phyloP scores from a whole-genome alignment of 1,140 invertebrate species.

The Drosophila truncata region DNA sequence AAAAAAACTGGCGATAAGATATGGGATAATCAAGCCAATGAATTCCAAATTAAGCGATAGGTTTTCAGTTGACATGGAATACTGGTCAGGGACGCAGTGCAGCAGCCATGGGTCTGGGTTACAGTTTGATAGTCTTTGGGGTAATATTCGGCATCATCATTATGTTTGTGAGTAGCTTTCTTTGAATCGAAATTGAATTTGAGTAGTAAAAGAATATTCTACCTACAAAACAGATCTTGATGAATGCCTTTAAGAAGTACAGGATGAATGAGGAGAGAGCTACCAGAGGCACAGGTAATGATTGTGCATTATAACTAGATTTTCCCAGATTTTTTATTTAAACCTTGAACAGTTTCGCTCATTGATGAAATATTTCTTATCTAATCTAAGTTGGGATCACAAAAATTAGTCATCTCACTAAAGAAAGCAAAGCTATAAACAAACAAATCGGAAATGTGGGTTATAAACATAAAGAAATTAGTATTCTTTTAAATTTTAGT shows the following conservation, averaged over 20 bases:
- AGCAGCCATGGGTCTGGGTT: not conserved
- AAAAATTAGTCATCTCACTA: not conserved
- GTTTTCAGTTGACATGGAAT: slow-evolving; percentile 1
- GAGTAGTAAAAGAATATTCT: not conserved
- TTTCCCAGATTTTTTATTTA: not conserved
- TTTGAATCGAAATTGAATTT: no score
- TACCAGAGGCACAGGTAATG: not conserved
- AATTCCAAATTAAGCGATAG: not conserved
- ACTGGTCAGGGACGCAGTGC: slow-evolving; percentile 10
- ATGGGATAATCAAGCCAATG: slow-evolving; percentile 1
- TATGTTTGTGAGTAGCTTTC: not conserved
- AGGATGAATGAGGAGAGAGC: not conserved
- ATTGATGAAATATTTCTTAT: slow-evolving; percentile 11
- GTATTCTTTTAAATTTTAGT: not conserved
- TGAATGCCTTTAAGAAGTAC: not conserved
- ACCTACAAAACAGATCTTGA: not conserved
- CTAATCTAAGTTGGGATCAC: not conserved
- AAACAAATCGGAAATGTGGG: not conserved
- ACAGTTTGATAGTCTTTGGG: not conserved
- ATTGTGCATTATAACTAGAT: not conserved
- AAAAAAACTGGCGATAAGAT: slow-evolving; percentile 5
- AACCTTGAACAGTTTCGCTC: not conserved
- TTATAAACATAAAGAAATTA: not conserved
- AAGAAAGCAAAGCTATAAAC: not conserved
- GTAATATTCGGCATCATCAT: not conserved